Evolutionary conservation across 2,888 invertebrate genomes (phyloP).

Genomic region (Schizotus pectinicornis): DNA sequence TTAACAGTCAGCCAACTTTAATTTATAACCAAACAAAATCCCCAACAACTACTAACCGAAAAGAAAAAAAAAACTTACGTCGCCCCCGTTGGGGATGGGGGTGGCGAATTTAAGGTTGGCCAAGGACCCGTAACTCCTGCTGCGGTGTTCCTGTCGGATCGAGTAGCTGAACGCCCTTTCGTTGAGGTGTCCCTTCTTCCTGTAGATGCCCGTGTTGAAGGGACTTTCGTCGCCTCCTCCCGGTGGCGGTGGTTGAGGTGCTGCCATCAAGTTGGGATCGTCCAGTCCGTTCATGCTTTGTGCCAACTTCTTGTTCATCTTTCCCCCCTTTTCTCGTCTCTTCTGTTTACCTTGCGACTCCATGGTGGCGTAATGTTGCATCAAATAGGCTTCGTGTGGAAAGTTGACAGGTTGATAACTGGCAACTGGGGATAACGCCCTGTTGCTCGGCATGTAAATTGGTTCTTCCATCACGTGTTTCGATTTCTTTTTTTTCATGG

Average conservation of each 20-base stretch:
- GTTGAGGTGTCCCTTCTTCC: constrained; percentile 90
- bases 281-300: constrained; percentile 73
- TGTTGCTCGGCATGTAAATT: constrained; percentile 64
- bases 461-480: constrained; percentile 65
- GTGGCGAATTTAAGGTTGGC: constrained; percentile 90
- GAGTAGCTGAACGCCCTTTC: constrained; percentile 94
- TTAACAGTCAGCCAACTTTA: too few relatives aligned
- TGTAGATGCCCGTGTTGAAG: constrained; percentile 83
- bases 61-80: constrained; percentile 46
- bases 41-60: background rate
- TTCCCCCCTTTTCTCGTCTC: constrained; percentile 64
- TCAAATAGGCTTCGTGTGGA: constrained; percentile 65
- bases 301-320: constrained; percentile 67
- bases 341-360: constrained; percentile 61
- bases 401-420: constrained; percentile 65
- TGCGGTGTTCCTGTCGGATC: constrained; percentile 91
- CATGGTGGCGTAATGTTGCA: constrained; percentile 65
- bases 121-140: constrained; percentile 89
- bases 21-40: background rate
- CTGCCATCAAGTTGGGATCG: constrained; percentile 53
- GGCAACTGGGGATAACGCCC: constrained; percentile 65
- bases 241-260: constrained; percentile 39
- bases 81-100: constrained; percentile 63
- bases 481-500: constrained; percentile 62
- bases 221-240: constrained; percentile 61